phyloP scores from a whole-genome alignment of 2,797 vertebrate species.

The Notoglanidium macrostoma region DNA sequence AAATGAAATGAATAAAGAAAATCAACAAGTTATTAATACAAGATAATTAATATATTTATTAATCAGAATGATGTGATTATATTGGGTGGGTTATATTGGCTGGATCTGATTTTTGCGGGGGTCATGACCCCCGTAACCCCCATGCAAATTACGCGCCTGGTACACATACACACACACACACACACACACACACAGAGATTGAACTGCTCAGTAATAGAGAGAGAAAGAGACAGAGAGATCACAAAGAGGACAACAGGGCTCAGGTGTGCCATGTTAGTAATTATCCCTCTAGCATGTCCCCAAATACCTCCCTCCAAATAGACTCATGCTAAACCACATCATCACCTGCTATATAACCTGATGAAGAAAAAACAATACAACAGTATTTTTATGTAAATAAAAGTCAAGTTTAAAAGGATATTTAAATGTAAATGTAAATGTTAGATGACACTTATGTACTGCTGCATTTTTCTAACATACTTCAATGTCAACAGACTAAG shows the following conservation, averaged over 20 bases:
- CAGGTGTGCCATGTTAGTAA: background rate
- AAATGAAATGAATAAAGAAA: too few relatives aligned
- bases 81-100: too few relatives aligned
- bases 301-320: background rate
- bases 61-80: too few relatives aligned
- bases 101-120: too few relatives aligned
- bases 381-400: background rate
- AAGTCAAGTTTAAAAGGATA: background rate
- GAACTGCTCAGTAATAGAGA: background rate
- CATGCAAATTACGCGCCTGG: too few relatives aligned
- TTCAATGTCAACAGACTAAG: too few relatives aligned
- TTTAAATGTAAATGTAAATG: background rate
- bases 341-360: background rate
- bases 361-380: background rate
- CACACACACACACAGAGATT: background rate
- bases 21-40: too few relatives aligned
- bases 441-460: background rate
- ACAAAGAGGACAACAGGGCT: conserved; percentile 1
- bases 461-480: background rate
- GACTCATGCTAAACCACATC: background rate
- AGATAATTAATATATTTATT: too few relatives aligned
- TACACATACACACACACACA: background rate
- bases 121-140: too few relatives aligned
- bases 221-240: background rate
- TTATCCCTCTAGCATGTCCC: background rate